A percentile compares a stretch with the other conserved stretches of the same genome.
Evolutionary conservation across 2,797 vertebrate genomes (phyloP).

Genomic region (Peromyscus aztecus): DNA sequence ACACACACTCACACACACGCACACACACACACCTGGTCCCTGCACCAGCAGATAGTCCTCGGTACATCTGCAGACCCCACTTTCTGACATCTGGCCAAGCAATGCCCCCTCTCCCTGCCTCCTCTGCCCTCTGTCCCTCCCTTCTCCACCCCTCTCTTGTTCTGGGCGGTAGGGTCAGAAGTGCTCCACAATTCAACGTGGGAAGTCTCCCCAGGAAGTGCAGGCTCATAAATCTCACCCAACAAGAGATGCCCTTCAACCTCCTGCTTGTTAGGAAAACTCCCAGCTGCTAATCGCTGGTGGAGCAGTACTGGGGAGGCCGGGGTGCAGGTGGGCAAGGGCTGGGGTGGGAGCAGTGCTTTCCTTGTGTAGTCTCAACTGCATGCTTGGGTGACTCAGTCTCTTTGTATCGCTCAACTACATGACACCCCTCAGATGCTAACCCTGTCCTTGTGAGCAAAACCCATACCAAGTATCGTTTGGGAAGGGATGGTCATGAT

Average conservation of each 20-base stretch:
- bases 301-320: background rate
- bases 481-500: fast-evolving
- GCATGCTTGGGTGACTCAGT: background rate
- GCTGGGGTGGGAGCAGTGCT: background rate
- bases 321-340: background rate
- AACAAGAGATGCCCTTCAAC: conserved; percentile 89
- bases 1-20: too few species aligned
- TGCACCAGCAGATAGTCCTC: conserved; percentile 86
- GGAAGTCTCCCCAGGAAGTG: conserved; percentile 91
- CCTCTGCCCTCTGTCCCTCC: conserved; percentile 9
- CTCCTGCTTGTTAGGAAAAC: conserved; percentile 84
- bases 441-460: background rate
- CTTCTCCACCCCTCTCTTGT: conserved; percentile 77
- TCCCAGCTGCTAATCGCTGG: conserved; percentile 83
- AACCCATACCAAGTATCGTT: background rate
- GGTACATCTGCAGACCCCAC: conserved; percentile 87
- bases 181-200: conserved; percentile 89
- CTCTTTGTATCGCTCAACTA: background rate
- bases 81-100: conserved; percentile 88
- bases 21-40: conserved; percentile 15
- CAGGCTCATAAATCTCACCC: conserved; percentile 89
- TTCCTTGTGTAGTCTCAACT: fast-evolving
- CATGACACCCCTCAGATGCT: background rate
- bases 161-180: conserved; percentile 89
- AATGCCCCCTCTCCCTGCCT: background rate